Percentiles rank a stretch among this genome's conserved stretches.
Conservation (phyloP, 1,140 invertebrate genomes). For the Tribolium madens region DNA sequence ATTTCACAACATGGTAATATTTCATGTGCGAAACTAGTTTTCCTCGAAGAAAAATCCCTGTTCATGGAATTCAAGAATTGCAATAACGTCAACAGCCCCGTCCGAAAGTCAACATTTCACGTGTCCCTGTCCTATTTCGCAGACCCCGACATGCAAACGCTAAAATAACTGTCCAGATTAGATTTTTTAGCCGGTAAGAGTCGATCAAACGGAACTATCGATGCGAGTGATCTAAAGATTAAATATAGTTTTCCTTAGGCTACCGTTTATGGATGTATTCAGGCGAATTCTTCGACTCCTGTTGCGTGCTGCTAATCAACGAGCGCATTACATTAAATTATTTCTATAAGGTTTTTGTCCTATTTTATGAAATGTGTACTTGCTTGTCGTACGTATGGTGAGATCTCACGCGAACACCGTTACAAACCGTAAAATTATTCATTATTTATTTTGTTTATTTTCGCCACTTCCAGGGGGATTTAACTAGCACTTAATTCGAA, state of each 20-base stretch:
- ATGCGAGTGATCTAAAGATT: constrained; percentile 32
- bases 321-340: constrained; percentile 35
- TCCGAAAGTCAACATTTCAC: neutral
- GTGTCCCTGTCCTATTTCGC: constrained; percentile 30
- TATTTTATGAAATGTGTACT: constrained; percentile 37
- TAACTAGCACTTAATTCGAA: neutral
- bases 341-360: constrained; percentile 39
- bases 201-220: constrained; percentile 38
- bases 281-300: constrained; percentile 36
- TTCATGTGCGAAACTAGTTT: neutral
- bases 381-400: constrained; percentile 32
- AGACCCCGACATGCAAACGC: constrained; percentile 14
- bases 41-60: neutral
- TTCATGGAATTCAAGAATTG: neutral
- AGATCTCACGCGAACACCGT: constrained; percentile 23
- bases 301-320: constrained; percentile 36
- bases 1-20: neutral
- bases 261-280: constrained; percentile 37
- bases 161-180: constrained; percentile 39
- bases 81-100: neutral
- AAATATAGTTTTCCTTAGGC: constrained; percentile 25
- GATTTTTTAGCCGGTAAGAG: constrained; percentile 18
- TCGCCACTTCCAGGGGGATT: neutral
- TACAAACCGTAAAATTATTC: constrained; percentile 15
- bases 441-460: constrained; percentile 1